Conservation (phyloP, 2,888 invertebrate species). For the Drosophila antonietae region DNA sequence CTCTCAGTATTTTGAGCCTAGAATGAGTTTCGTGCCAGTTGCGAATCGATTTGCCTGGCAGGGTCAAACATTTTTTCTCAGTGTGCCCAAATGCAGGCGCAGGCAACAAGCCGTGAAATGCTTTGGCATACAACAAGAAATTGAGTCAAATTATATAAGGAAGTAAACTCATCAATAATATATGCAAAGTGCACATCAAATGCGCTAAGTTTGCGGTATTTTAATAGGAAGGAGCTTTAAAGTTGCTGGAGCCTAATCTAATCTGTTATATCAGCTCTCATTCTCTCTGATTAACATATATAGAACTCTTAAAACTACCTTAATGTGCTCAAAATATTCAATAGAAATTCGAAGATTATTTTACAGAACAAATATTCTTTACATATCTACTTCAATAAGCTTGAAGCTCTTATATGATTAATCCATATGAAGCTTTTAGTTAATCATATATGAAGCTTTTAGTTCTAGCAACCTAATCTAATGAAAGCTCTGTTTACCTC, state of each 20-base stretch:
- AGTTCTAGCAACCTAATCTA: not conserved
- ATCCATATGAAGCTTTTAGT: too few relatives aligned
- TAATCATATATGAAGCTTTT: not conserved
- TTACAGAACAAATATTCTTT: too few relatives aligned
- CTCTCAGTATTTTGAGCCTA: constrained; percentile 13
- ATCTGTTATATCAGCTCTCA: too few relatives aligned
- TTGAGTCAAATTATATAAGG: not conserved
- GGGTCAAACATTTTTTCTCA: constrained; percentile 24
- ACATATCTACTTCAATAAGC: not conserved
- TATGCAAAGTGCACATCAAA: not conserved
- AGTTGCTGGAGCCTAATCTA: not conserved
- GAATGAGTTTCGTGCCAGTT: constrained; percentile 38
- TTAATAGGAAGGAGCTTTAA: not conserved
- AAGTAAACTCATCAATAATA: not conserved
- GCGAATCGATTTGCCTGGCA: constrained; percentile 22
- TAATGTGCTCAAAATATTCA: too few relatives aligned
- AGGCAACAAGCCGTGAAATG: constrained; percentile 29
- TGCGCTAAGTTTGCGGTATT: not conserved
- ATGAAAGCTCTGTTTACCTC: not conserved
- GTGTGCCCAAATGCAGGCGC: constrained; percentile 3
- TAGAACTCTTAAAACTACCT: too few relatives aligned
- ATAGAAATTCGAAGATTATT: too few relatives aligned
- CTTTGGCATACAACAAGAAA: constrained; percentile 24
- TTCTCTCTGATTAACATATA: too few relatives aligned
- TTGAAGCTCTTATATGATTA: not conserved